Conservation (phyloP, 2,888 invertebrate genomes). For the Leucoptera coffeella region DNA sequence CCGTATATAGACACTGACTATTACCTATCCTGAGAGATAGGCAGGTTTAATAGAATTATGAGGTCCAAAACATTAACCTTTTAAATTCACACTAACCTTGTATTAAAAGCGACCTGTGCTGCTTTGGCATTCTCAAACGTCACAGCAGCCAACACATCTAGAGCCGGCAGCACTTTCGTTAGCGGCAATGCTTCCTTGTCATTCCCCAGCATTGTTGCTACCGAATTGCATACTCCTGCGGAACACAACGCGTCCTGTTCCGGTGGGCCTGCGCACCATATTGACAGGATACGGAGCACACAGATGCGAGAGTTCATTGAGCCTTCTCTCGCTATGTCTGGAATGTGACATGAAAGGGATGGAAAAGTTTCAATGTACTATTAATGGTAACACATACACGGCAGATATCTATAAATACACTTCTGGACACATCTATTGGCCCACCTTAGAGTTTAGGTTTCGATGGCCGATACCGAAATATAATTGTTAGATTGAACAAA, state of each 20-base stretch:
- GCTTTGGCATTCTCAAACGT: slow-evolving; percentile 77
- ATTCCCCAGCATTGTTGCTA: slow-evolving; percentile 63
- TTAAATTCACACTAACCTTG: slow-evolving; percentile 30
- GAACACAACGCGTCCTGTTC: slow-evolving; percentile 75
- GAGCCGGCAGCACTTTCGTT: slow-evolving; percentile 70
- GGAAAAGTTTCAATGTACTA: no score
- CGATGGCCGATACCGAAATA: no score
- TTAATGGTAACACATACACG: no score
- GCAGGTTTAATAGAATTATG: no score
- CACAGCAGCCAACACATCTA: slow-evolving; percentile 79
- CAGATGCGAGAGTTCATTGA: slow-evolving; percentile 73
- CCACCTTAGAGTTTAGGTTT: no score
- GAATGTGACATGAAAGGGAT: no score
- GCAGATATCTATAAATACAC: no score
- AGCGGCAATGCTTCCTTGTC: slow-evolving; percentile 37
- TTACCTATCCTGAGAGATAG: no score
- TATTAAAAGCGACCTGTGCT: slow-evolving; percentile 60
- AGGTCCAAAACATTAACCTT: no score
- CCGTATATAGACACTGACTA: no score
- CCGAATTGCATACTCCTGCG: slow-evolving; percentile 66
- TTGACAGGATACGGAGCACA: slow-evolving; percentile 75
- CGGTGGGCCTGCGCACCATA: slow-evolving; percentile 66
- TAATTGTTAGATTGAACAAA: no score
- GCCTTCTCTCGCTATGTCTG: slow-evolving; percentile 57
- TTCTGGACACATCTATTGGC: no score